Percentiles rank a stretch among this genome's conserved stretches.
phyloP scores from a whole-genome alignment of 2,888 invertebrate genomes.

The Agonopterix arenella region DNA sequence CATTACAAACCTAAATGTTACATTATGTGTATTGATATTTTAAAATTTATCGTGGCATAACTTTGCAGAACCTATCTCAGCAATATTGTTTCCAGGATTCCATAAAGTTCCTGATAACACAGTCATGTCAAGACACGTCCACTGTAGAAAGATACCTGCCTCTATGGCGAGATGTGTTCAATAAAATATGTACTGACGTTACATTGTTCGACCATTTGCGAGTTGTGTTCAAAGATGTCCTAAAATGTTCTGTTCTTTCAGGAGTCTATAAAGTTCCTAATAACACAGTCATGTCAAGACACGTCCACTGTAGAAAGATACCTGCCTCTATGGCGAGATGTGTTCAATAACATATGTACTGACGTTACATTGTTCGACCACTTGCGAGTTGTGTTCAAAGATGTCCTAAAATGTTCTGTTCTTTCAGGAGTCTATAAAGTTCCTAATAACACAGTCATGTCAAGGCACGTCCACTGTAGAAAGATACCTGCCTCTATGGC shows the following conservation, averaged over 20 bases:
- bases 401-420: no score
- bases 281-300: slow-evolving; percentile 23
- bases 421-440: slow-evolving; percentile 22
- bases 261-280: slow-evolving; percentile 26
- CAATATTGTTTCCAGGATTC: slow-evolving; percentile 21
- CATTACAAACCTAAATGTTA: no score
- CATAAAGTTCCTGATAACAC: slow-evolving; percentile 24
- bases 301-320: slow-evolving; percentile 16
- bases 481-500: no score
- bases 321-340: slow-evolving; percentile 27
- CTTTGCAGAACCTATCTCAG: no score
- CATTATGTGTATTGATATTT: no score
- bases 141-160: slow-evolving; percentile 20
- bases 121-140: slow-evolving; percentile 17
- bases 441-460: no score
- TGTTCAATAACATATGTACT: slow-evolving; percentile 21
- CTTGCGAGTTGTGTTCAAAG: slow-evolving; percentile 17
- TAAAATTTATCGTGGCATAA: no score
- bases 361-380: slow-evolving; percentile 16
- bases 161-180: slow-evolving; percentile 32
- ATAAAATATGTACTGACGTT: slow-evolving; percentile 15
- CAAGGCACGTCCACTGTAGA: no score
- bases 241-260: no score
- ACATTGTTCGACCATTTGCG: slow-evolving; percentile 13
- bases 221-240: no score